Evolutionary conservation across 2,113 vertebrate genomes (phyloP).

Genomic region (Larimichthys crocea): DNA sequence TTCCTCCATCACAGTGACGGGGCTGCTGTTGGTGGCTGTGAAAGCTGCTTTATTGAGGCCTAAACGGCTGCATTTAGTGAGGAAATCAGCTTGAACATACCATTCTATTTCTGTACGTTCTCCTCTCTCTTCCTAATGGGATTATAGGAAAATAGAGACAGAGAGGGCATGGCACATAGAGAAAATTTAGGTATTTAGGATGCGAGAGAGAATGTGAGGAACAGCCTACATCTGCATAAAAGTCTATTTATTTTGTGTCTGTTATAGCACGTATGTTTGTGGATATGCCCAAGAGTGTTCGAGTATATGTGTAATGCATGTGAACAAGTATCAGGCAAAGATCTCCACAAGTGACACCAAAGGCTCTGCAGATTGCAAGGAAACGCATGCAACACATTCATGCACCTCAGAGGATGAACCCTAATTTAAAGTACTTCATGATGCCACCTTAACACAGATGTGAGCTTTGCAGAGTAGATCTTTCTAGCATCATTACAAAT

Average conservation of each 20-base stretch:
- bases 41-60: conserved; percentile 61
- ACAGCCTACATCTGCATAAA: conserved; percentile 28
- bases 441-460: neutral
- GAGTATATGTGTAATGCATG: neutral
- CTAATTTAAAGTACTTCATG: neutral
- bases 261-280: neutral
- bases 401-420: neutral
- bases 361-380: neutral
- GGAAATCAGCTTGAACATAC: conserved; percentile 71
- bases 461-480: neutral
- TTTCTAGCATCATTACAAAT: neutral
- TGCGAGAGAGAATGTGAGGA: conserved; percentile 33
- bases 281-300: neutral
- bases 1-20: conserved; percentile 44
- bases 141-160: conserved; percentile 70
- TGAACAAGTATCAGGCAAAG: neutral
- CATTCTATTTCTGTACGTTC: conserved; percentile 77
- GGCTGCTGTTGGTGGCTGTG: conserved; percentile 57
- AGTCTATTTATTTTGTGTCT: conserved; percentile 21
- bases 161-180: conserved; percentile 53
- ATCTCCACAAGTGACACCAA: neutral
- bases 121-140: conserved; percentile 71
- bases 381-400: neutral
- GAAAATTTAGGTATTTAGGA: conserved; percentile 57
- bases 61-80: conserved; percentile 71